Conservation (phyloP, 2,113 vertebrate species). For the Camarhynchus parvulus region DNA sequence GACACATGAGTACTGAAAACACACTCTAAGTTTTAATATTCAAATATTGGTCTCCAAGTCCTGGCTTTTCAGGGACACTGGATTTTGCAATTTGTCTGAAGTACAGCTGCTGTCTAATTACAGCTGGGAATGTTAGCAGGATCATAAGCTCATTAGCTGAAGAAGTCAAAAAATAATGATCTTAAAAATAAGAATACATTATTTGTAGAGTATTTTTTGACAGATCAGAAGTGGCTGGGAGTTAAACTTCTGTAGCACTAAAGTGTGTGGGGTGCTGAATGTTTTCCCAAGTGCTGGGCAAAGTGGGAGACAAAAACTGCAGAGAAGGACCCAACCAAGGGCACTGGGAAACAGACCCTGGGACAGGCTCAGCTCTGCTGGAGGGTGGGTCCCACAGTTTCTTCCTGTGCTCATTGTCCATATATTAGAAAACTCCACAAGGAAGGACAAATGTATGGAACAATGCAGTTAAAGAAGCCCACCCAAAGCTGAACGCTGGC, state of each 20-base stretch:
- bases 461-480: not conserved
- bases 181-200: not conserved
- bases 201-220: not conserved
- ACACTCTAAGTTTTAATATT: constrained; percentile 21
- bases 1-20: constrained; percentile 19
- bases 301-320: not conserved
- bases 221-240: not conserved
- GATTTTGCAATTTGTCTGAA: not conserved
- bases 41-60: not conserved
- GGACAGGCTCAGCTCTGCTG: not conserved
- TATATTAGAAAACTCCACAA: not conserved
- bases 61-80: not conserved
- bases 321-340: rapidly evolving
- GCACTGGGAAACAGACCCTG: not conserved
- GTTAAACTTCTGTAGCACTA: not conserved
- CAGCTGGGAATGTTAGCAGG: not conserved
- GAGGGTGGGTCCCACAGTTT: not conserved
- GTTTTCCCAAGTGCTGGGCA: not conserved
- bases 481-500: not conserved
- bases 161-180: not conserved
- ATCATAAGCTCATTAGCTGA: not conserved
- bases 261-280: not conserved
- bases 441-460: not conserved
- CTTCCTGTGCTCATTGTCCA: not conserved
- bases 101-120: not conserved